Percentiles rank a stretch among this genome's conserved stretches.
These are phyloP conservation scores for Capreolus pygargus DNA, from an alignment of 2,113 vertebrate species.

Conservation along the genomic window DNA sequence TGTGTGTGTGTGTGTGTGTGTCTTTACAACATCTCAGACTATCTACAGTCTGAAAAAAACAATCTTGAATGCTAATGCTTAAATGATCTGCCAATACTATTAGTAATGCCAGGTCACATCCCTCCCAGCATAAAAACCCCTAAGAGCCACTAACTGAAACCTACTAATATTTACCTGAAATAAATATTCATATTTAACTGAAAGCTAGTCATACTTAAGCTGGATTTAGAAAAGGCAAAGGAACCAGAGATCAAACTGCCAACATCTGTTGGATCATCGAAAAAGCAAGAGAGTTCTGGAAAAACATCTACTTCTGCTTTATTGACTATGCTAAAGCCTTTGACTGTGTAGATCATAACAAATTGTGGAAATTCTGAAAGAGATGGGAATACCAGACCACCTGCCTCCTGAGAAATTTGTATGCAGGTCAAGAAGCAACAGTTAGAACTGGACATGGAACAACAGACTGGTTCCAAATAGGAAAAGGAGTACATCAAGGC, in stretches of 20 bases:
- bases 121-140: neutral
- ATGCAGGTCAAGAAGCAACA: neutral
- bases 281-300: neutral
- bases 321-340: neutral
- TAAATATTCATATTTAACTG: neutral
- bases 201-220: neutral
- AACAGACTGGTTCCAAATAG: neutral
- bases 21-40: neutral
- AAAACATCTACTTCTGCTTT: neutral
- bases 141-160: neutral
- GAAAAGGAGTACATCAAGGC: neutral
- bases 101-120: neutral
- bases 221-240: neutral
- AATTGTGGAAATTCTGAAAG: neutral
- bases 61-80: neutral
- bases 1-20: neutral
- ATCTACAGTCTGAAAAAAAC: neutral
- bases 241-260: neutral
- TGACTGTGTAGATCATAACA: neutral
- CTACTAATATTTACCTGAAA: neutral
- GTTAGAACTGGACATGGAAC: neutral
- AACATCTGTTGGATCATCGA: fast-evolving
- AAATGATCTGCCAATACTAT: neutral
- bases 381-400: neutral
- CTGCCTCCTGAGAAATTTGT: neutral